These are phyloP conservation scores for Champsocephalus esox DNA, from an alignment of 2,797 vertebrate genomes.

Conservation along the genomic window DNA sequence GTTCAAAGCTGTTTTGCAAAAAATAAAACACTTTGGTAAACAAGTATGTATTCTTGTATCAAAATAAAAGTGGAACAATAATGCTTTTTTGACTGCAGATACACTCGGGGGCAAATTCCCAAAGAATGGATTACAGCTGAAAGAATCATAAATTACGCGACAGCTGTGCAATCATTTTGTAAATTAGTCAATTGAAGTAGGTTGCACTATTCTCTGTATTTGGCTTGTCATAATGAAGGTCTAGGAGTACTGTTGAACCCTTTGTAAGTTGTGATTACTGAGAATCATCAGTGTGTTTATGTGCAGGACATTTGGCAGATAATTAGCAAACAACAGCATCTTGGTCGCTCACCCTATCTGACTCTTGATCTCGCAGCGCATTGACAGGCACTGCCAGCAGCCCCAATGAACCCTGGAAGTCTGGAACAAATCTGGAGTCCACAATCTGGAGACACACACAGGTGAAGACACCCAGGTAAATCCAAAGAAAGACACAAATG, in stretches of 20 bases:
- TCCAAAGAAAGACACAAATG: background rate
- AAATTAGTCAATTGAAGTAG: background rate
- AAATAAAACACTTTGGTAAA: no score
- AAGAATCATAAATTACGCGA: no score
- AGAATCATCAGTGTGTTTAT: background rate
- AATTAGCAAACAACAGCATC: background rate
- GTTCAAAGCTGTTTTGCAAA: no score
- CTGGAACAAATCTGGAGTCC: conserved; percentile 66
- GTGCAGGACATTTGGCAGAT: background rate
- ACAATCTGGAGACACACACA: conserved; percentile 54
- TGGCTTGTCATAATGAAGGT: background rate
- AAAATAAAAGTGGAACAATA: no score
- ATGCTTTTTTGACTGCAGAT: background rate
- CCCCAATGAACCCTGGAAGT: conserved; percentile 78
- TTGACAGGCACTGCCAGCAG: conserved; percentile 87
- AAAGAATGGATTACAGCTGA: no score
- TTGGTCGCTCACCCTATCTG: conserved; percentile 82
- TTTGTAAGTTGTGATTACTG: background rate
- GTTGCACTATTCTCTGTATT: background rate
- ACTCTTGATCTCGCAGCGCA: conserved; percentile 88
- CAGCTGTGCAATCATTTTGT: no score
- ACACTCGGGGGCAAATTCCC: background rate
- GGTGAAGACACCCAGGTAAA: background rate
- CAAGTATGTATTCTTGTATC: no score
- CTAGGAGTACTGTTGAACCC: background rate